phyloP scores from a whole-genome alignment of 2,113 vertebrate genomes.

The Rhinogobius similis region DNA sequence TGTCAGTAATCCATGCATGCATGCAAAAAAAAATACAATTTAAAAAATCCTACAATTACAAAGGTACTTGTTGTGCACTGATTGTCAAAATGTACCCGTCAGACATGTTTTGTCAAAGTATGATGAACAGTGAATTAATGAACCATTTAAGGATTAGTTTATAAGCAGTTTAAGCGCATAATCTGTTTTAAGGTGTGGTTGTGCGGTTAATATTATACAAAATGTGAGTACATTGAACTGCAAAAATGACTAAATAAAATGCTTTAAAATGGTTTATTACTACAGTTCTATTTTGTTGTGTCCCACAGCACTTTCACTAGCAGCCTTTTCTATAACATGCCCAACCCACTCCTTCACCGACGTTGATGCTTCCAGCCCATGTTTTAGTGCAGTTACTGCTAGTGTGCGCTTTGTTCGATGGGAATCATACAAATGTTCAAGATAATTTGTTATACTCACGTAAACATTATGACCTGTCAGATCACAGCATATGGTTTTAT shows the following conservation, averaged over 20 bases:
- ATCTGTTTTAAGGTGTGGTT: not conserved
- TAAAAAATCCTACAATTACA: not conserved
- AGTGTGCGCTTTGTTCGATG: no score
- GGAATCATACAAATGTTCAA: no score
- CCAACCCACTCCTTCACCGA: no score
- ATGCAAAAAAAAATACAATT: conserved; percentile 17
- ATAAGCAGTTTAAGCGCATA: not conserved
- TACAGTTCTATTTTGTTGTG: not conserved
- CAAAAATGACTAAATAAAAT: not conserved
- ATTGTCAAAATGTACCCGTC: not conserved
- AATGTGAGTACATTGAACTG: not conserved
- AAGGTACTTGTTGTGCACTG: not conserved
- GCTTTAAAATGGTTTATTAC: not conserved
- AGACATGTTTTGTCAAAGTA: not conserved
- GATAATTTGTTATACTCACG: no score
- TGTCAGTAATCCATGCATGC: conserved; percentile 48
- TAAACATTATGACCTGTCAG: no score
- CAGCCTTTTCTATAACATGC: no score
- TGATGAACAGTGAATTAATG: not conserved
- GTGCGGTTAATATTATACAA: not conserved
- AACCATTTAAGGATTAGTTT: not conserved
- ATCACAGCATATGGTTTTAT: no score
- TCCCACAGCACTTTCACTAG: not conserved
- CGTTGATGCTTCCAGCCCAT: no score
- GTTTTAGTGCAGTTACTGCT: no score